Base-by-base conservation (phyloP, 2,888 invertebrate genomes). In the Atrina japonica region DNA sequence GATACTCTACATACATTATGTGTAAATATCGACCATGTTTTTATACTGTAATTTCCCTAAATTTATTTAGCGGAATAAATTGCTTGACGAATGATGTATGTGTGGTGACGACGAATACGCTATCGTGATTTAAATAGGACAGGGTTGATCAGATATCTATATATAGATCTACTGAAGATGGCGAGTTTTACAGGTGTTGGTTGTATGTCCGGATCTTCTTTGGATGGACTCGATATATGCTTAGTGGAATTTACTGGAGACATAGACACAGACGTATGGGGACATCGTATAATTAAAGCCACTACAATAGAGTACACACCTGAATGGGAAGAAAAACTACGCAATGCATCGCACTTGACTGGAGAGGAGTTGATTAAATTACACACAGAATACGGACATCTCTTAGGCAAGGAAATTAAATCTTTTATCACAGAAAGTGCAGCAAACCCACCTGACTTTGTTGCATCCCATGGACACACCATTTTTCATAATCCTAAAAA, bases 151-250 rank as follows among this genome's bases (percentile, higher is more conserved):
- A 35, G 5, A 35, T 11, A 35, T 5, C 35, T 35, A 35, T 35
- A 35, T 35, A 35, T 35, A 35, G 35, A 35, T 11, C 6, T 5
- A 29, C 25, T 14, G 21, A 56, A n/a, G n/a, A 88, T 88, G 88
- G 66, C 85, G 29, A 78, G 86, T 9, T 87, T 80, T 68, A 75
- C 77, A 11, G 87, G 86, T 6, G 80, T 89, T 3, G 89, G 89
- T 3, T 75, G 88, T 16, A 88, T 88, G 86, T 88, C 88, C 0
- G 89, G 89, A 1, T 81, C 87, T 2, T 88, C 88, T 0, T 64
- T 88, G 58, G 88, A 89, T 71, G 89, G 88, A 6, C 75, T 89
- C 16, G 88, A 89, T 69, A 60, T 88, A 1, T 88, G 88, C 65
- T 86, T 82, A 43, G 86, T 81, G 29, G 86, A 87, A 69, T 88